Evolutionary conservation across 2,888 invertebrate genomes (phyloP), one percentile per base, ranked within the genome.

Genomic region (Marasmarcha lunaedactyla): DNA sequence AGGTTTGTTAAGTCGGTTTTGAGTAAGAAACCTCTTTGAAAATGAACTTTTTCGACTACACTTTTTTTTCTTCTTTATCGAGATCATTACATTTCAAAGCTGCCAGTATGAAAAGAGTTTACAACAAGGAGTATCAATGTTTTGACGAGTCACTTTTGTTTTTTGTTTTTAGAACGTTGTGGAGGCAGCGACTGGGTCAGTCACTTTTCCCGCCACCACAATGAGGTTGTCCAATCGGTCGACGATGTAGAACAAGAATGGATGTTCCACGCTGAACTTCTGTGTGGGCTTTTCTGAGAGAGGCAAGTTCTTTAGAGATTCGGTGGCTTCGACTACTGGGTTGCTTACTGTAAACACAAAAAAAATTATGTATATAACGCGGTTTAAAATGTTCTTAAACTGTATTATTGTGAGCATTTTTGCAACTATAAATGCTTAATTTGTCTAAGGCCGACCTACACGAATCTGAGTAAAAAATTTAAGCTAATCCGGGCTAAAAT

Each of bases 191-290:
- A 62, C 65, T 1, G 88, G 88, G 42, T 86, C 77, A 13, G 69
- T 72, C 33, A 88, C 66, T 55, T 87, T 87, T 33, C 88, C 88
- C 1, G 87, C 85, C 14, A 87, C 86, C 1, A 89, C 78, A 1
- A 88, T 79, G 14, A 88, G 73, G 42, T 87, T 81, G 46, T 86
- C 85, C 36, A 85, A 59, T 20, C 76, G 74, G 46, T 89, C 88
- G 34, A 87, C 57, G 14, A 89, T 85, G 57, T 86, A 89, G 66
- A 88, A 89, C 41, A 87, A 63, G 65, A 89, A 89, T 1, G 89
- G 87, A 39, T 85, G 86, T 45, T 88, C 86, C 1, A 88, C 83
- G 38, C 69, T 73, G 54, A 89, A 78, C 11, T 60, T 63, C 14
- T 72, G 64, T 1, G 59, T 45, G 15, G 56, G 50, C 1, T 43